Evolutionary conservation across 2,113 vertebrate genomes (phyloP), one percentile per base, ranked within the genome.

Genomic region (Paramisgurnus dabryanus): DNA sequence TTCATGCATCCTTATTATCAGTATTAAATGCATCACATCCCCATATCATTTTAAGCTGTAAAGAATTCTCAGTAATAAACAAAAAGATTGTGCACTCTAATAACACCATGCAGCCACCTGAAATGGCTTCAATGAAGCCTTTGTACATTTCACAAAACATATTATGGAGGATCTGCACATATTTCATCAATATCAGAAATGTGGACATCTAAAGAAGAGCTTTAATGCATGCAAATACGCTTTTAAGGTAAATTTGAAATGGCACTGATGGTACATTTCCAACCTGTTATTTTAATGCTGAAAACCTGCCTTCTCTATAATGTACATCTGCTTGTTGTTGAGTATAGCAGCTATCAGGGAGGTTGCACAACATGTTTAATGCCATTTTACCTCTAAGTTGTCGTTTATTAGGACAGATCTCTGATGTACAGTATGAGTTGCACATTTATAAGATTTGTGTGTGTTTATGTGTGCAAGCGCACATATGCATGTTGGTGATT

Each of bases 51-150:
- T 71, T 8, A 22, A 2, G 4, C n/a, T 18, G 3, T 17, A 58
- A 61, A 50, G 15, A 73, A 63, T 78, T 50, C 47, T 77, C 5
- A n/a, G 53, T 43, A 55, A 57, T 72, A 76, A 50, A 4, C 61
- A 13, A 41, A 76, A 9, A 40, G 40, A 57, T 22, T 10, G 45
- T 45, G 8, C 13, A 27, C 74, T 55, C 63, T 61, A 74, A 80
- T 58, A 5, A 18, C 13, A 47, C 18, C 64, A 34, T 34, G 27
- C 27, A 39, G n/a, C 18, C 58, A 12, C 67, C 49, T 77, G 45
- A 66, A 80, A 72, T 43, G 18, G n/a, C 64, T 9, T 7, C 18
- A 47, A 7, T 41, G n/a, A 2, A 4, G 11, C 17, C 8, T 39
- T 43, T 12, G 22, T 17, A 45, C 12, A 72, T 65, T 72, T 53